These are phyloP conservation scores for Catocala fraxini DNA, from an alignment of 2,888 invertebrate genomes.

Conservation along the genomic window DNA sequence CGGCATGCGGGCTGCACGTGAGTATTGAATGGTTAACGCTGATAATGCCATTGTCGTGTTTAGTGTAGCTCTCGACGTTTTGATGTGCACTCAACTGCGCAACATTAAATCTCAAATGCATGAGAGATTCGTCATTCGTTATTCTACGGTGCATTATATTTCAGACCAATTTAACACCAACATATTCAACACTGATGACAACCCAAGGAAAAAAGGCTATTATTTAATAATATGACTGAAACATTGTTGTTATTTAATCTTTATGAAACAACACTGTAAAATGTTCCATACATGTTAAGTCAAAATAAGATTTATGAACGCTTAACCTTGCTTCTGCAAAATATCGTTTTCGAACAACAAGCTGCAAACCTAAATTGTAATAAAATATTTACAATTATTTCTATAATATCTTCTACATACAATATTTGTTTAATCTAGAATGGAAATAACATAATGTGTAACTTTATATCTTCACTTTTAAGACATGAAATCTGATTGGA, in stretches of 20 bases:
- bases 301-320: slow-evolving; percentile 14
- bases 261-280: slow-evolving; percentile 21
- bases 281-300: slow-evolving; percentile 21
- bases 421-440: background rate
- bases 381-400: background rate
- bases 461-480: background rate
- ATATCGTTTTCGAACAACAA: slow-evolving; percentile 23
- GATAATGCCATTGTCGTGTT: slow-evolving; percentile 42
- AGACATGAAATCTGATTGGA: background rate
- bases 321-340: slow-evolving; percentile 29
- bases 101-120: slow-evolving; percentile 34
- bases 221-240: background rate
- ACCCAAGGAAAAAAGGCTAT: no score
- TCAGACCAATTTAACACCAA: no score
- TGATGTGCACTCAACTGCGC: slow-evolving; percentile 22
- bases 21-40: slow-evolving; percentile 39
- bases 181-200: no score
- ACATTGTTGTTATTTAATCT: slow-evolving; percentile 7
- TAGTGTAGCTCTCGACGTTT: slow-evolving; percentile 28
- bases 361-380: slow-evolving; percentile 20
- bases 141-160: background rate
- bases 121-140: background rate
- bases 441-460: background rate
- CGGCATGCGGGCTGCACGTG: slow-evolving; percentile 58
- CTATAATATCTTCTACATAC: no score